These are phyloP conservation scores for Micromesistius poutassou DNA, from an alignment of 2,797 vertebrate genomes.

Conservation along the genomic window DNA sequence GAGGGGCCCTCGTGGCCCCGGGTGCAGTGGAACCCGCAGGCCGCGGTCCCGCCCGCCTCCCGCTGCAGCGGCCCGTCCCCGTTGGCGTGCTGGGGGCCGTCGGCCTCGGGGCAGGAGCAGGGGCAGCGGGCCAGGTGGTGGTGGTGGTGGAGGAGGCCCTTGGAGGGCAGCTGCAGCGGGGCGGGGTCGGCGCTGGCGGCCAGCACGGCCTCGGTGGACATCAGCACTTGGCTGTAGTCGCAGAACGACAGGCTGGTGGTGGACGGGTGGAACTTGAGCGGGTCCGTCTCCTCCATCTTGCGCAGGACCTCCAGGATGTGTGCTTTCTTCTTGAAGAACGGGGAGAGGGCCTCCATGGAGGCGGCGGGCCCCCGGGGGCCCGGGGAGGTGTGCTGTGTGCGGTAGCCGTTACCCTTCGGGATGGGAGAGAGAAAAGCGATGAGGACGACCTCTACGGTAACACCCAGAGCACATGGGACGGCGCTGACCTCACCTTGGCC, in stretches of 20 bases:
- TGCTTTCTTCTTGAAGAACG: constrained; percentile 95
- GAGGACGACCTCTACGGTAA: background rate
- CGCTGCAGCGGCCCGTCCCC: constrained; percentile 71
- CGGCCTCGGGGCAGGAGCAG: constrained; percentile 67
- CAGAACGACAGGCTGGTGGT: constrained; percentile 72
- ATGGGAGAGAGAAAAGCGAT: background rate
- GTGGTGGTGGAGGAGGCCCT: constrained; percentile 32
- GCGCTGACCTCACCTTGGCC: constrained; percentile 68
- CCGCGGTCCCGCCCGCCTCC: constrained; percentile 63
- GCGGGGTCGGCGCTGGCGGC: constrained; percentile 51
- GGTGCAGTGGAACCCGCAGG: constrained; percentile 78
- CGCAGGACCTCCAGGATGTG: constrained; percentile 94
- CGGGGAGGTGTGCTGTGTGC: constrained; percentile 70
- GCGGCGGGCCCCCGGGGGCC: constrained; percentile 66
- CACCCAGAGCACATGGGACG: background rate
- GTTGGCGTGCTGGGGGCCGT: constrained; percentile 73
- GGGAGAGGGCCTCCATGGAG: constrained; percentile 87
- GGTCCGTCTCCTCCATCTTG: constrained; percentile 91
- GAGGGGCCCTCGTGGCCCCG: constrained; percentile 71
- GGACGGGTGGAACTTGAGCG: constrained; percentile 77
- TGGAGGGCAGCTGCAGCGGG: constrained; percentile 43
- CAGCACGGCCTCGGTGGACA: constrained; percentile 73
- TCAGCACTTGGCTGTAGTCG: constrained; percentile 78
- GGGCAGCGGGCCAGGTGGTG: constrained; percentile 68
- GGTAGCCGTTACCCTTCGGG: constrained; percentile 72